Base-by-base conservation (phyloP, 2,888 invertebrate genomes). In the Apamea sordens region DNA sequence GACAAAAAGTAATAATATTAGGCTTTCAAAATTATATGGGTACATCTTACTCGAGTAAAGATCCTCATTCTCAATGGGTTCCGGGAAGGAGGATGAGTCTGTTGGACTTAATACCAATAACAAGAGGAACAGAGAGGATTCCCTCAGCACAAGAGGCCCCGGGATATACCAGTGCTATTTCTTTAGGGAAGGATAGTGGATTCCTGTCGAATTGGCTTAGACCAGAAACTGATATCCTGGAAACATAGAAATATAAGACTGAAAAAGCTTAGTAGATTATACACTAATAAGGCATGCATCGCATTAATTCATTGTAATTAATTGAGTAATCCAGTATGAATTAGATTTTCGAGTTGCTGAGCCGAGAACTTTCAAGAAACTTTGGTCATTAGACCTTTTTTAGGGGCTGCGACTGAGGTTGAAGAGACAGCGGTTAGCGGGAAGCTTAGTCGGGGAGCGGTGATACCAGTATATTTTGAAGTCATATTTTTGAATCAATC, bases 291-390 rank as follows among this genome's bases (percentile, higher is more conserved):
- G 44, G n/a, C n/a, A 53, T n/a, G 41, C 21, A 59, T n/a, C 50
- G 13, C 11, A 47, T 56, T 36, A 47, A 73, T 73, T 59, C 13
- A 72, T 53, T 53, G 21, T n/a, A 76, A 67, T 59, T 53, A 67
- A 73, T 76, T 83, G 28, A 47, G 13, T 80, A 11, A 82, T 82
- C 79, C 44, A 59, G 18, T 64, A 50, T 44, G 44, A 76, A 84
- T 88, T 79, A 73, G 41, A 81, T 83, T 88, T 85, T 56, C 24
- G 63, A 77, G 59, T 32, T 77, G 53, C 24, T 73, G 80, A 69
- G 21, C 63, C 32, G 44, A 32, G 11, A 72, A 76, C 68, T 79
- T 88, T 85, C 13, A 28, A 56, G 69, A 85, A 89, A 88, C 78
- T 88, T 88, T 72, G 24, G 50, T 59, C 36, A 81, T 85, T 81